A percentile compares a stretch with the other conserved stretches of the same genome.
phyloP scores from a whole-genome alignment of 2,797 vertebrate species.

The Artibeus lituratus region DNA sequence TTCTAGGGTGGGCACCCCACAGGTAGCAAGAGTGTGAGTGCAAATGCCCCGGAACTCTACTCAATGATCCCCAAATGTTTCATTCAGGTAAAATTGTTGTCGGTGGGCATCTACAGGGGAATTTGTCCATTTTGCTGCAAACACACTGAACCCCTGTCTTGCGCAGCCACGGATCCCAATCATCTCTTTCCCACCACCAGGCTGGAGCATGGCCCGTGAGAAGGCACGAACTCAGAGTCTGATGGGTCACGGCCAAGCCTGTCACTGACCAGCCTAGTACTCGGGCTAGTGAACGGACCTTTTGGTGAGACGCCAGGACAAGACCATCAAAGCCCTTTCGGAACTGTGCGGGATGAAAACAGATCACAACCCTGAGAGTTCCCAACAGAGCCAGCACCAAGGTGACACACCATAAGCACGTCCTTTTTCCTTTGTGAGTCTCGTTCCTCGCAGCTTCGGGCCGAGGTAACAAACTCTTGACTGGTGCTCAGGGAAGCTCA shows the following conservation, averaged over 20 bases:
- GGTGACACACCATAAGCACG: not conserved
- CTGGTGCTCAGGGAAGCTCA: not conserved
- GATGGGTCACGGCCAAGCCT: not conserved
- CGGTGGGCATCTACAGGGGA: not conserved
- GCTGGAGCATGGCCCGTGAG: not conserved
- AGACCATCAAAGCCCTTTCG: not conserved
- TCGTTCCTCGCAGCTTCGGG: not conserved
- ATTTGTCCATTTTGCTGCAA: not conserved
- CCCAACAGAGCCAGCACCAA: not conserved
- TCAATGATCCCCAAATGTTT: not conserved
- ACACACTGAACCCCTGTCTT: not conserved
- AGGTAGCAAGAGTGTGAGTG: not conserved
- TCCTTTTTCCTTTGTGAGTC: not conserved
- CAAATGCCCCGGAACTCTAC: not conserved
- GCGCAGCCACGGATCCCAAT: not conserved
- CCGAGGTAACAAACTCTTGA: not conserved
- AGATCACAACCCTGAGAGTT: not conserved
- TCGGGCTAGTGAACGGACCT: not conserved
- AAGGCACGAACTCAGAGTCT: not conserved
- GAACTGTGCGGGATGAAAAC: not conserved
- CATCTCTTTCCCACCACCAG: not conserved
- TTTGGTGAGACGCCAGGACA: not conserved
- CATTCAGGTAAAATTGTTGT: not conserved
- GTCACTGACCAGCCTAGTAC: not conserved
- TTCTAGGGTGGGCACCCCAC: not conserved